Evolutionary conservation across 2,888 invertebrate genomes (phyloP).

Genomic region (Gortyna flavago): DNA sequence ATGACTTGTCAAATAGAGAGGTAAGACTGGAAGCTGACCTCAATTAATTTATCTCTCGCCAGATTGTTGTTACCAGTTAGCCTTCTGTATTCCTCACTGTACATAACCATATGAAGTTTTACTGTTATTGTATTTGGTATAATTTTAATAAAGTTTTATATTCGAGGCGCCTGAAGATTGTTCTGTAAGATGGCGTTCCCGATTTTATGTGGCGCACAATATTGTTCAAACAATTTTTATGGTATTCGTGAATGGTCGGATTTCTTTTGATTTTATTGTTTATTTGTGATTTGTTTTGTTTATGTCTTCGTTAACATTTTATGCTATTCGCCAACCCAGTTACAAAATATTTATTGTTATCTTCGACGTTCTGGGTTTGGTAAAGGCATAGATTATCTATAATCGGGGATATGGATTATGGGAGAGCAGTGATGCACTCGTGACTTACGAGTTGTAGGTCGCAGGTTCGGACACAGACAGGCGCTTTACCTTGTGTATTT

Average conservation of each 20-base stretch:
- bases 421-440: background rate
- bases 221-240: slow-evolving; percentile 44
- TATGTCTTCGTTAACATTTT: background rate
- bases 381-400: background rate
- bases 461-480: no score
- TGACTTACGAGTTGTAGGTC: no score
- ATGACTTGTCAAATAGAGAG: no score
- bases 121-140: slow-evolving; percentile 50
- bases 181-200: slow-evolving; percentile 11
- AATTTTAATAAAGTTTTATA: slow-evolving; percentile 68
- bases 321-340: background rate
- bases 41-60: background rate
- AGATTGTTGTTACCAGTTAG: background rate
- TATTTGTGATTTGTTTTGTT: slow-evolving; percentile 19
- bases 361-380: background rate
- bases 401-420: background rate
- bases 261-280: slow-evolving; percentile 35
- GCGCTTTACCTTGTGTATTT: no score
- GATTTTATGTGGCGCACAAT: slow-evolving; percentile 42
- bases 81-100: slow-evolving; percentile 19
- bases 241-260: slow-evolving; percentile 21
- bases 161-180: slow-evolving; percentile 14
- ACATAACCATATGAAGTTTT: slow-evolving; percentile 56
- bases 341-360: background rate
- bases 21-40: background rate